These are phyloP conservation scores for Drosophila trapezifrons DNA, from an alignment of 1,140 invertebrate genomes.

Conservation along the genomic window DNA sequence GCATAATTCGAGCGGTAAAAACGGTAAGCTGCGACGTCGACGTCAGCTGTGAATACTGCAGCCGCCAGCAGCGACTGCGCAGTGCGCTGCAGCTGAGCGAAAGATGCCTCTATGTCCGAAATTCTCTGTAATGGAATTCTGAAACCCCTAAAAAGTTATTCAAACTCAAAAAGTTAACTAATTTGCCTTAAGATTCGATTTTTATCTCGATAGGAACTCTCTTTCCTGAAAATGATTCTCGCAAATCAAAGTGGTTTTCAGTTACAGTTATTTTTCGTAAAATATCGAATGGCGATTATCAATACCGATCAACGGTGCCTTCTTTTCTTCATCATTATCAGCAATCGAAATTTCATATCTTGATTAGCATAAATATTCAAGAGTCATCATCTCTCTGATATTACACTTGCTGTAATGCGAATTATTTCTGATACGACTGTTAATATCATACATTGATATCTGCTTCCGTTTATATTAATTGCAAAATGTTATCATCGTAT, in stretches of 20 bases:
- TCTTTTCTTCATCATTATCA: neutral
- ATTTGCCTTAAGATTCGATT: too few relatives aligned
- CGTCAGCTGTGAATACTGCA: neutral
- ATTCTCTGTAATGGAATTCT: too few relatives aligned
- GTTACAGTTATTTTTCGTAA: too few relatives aligned
- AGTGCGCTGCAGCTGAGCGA: slow-evolving; percentile 9
- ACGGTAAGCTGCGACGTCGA: slow-evolving; percentile 13
- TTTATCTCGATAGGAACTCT: too few relatives aligned
- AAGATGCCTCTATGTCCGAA: neutral
- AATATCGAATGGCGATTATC: neutral
- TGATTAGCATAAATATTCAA: neutral
- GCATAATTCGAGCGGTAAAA: slow-evolving; percentile 68
- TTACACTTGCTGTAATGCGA: neutral
- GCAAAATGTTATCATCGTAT: neutral
- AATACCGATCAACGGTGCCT: neutral
- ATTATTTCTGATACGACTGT: neutral
- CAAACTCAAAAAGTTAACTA: too few relatives aligned
- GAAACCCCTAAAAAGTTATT: too few relatives aligned
- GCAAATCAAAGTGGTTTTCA: neutral
- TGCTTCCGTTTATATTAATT: slow-evolving; percentile 11
- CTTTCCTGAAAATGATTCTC: neutral
- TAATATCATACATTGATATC: neutral
- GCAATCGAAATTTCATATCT: neutral
- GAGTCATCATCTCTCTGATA: neutral
- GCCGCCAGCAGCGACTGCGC: slow-evolving; percentile 9